Conservation (phyloP, 2,113 vertebrate species). For the Cottus gobio region DNA sequence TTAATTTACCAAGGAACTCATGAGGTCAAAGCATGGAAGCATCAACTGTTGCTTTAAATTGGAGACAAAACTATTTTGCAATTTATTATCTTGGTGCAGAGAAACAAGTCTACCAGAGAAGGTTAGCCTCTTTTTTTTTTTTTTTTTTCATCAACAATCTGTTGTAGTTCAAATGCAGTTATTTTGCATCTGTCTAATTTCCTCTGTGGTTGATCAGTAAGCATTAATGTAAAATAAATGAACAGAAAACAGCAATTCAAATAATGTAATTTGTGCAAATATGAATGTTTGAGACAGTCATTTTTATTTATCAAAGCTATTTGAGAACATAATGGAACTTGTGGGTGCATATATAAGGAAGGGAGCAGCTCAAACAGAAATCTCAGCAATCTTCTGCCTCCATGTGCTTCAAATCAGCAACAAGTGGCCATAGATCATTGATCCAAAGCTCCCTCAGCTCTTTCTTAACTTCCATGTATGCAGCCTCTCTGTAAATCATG, state of each 20-base stretch:
- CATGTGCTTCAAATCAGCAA: not conserved
- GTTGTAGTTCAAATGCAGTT: not conserved
- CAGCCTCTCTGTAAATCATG: not conserved
- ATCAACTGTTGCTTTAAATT: slow-evolving; percentile 23
- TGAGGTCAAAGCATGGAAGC: slow-evolving; percentile 28
- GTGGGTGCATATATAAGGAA: not conserved
- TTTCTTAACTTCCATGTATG: not conserved
- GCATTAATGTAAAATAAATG: not conserved
- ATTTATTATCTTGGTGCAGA: not conserved
- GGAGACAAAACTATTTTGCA: not conserved
- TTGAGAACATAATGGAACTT: not conserved
- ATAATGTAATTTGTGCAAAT: not conserved
- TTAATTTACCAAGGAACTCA: slow-evolving; percentile 45
- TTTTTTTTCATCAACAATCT: not conserved
- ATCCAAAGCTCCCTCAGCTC: not conserved
- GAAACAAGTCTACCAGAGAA: not conserved
- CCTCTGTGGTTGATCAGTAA: not conserved
- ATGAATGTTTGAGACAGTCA: not conserved
- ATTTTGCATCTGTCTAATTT: not conserved
- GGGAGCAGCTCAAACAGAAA: not conserved
- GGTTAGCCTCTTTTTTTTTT: not conserved
- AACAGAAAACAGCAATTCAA: not conserved
- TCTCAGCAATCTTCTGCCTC: not conserved
- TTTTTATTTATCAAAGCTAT: not conserved
- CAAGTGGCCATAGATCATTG: not conserved